These are phyloP conservation scores for Myotis pilosus DNA, from an alignment of 2,797 vertebrate genomes.

Conservation along the genomic window DNA sequence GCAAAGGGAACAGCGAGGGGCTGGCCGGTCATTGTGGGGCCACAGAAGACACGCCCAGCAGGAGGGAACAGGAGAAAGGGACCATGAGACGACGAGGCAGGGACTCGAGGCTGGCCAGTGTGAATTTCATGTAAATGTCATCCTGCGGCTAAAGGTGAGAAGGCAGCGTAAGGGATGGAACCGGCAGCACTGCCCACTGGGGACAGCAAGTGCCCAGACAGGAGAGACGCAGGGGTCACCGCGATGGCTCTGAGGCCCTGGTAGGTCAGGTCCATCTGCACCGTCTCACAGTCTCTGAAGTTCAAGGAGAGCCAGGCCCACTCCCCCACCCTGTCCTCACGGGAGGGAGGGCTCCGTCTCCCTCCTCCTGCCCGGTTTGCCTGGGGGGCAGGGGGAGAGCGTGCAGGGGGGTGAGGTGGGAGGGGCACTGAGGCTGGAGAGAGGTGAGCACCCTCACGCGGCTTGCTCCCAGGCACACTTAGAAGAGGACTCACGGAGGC, in stretches of 20 bases:
- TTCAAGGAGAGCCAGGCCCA: not conserved
- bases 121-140: too few species aligned
- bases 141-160: not conserved
- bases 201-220: too few species aligned
- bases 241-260: rapidly evolving
- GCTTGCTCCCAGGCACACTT: not conserved
- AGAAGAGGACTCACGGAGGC: not conserved
- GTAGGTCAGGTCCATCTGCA: rapidly evolving
- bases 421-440: not conserved
- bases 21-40: not conserved
- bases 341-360: not conserved
- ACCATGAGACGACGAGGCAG: not conserved
- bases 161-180: not conserved
- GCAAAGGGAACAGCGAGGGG: not conserved
- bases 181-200: not conserved
- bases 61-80: too few species aligned
- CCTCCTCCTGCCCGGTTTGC: not conserved
- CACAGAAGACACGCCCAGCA: not conserved
- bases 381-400: rapidly evolving
- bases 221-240: not conserved
- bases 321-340: not conserved
- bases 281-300: not conserved
- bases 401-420: too few species aligned
- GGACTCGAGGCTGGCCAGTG: not conserved
- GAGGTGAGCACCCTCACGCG: rapidly evolving